Evolutionary conservation across 2,888 invertebrate genomes (phyloP).

Genomic region (Chydorus sphaericus): DNA sequence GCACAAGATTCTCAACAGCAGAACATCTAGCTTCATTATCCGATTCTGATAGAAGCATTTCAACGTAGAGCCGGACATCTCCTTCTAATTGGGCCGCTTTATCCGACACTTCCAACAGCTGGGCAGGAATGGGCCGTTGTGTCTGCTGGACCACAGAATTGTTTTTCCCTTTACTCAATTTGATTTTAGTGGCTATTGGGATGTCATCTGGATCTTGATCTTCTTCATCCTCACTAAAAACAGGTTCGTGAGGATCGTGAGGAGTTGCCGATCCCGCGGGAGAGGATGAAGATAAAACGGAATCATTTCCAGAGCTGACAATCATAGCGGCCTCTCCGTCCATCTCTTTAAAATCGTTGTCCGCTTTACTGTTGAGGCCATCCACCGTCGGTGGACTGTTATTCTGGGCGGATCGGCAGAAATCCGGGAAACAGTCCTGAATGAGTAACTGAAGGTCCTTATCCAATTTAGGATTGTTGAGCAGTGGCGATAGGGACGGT

Average conservation of each 20-base stretch:
- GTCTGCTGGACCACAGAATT: too few relatives aligned
- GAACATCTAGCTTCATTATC: conserved; percentile 45
- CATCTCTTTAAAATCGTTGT: conserved; percentile 1
- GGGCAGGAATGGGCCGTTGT: conserved; percentile 8
- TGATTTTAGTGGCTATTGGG: conserved; percentile 44
- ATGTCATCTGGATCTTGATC: conserved; percentile 6
- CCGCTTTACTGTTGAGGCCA: not conserved
- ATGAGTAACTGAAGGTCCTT: conserved; percentile 68
- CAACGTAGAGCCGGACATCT: conserved; percentile 39
- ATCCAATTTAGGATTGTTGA: conserved; percentile 76
- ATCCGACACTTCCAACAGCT: conserved; percentile 28
- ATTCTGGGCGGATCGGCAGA: conserved; percentile 43
- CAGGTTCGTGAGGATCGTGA: conserved; percentile 6
- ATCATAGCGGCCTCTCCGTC: not conserved
- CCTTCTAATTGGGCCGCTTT: conserved; percentile 32
- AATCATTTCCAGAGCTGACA: not conserved
- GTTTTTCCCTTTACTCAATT: conserved; percentile 31
- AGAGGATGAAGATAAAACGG: not conserved
- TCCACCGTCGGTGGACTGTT: not conserved
- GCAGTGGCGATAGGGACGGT: conserved; percentile 66
- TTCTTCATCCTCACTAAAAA: conserved; percentile 13
- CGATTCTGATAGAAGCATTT: conserved; percentile 41
- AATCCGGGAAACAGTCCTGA: conserved; percentile 80
- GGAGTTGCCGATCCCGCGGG: not conserved
- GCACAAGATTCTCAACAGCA: conserved; percentile 46